Conservation (phyloP, 2,797 vertebrate genomes). For the Hydrocynus forskahlii region DNA sequence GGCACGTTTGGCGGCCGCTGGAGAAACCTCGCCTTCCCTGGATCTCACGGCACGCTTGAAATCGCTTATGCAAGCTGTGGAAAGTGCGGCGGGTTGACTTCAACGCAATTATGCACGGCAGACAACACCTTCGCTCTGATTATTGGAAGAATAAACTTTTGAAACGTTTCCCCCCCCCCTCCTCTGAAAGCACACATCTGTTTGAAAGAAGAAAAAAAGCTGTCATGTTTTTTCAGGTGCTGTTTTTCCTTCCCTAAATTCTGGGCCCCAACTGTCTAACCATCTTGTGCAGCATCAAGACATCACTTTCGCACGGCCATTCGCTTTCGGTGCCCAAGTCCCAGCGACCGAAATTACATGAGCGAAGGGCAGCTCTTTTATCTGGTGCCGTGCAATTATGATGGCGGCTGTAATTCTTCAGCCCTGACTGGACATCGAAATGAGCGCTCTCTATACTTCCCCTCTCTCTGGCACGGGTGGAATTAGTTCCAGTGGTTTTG, state of each 20-base stretch:
- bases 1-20: constrained; percentile 56
- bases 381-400: constrained; percentile 28
- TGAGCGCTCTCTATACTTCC: constrained; percentile 26
- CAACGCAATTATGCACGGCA: constrained; percentile 45
- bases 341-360: constrained; percentile 23
- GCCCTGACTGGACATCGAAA: constrained; percentile 35
- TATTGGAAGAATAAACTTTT: constrained; percentile 43
- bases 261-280: constrained; percentile 16
- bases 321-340: constrained; percentile 10
- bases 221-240: constrained; percentile 51
- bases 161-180: constrained; percentile 17
- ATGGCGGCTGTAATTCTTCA: constrained; percentile 9
- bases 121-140: constrained; percentile 46
- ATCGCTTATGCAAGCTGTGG: constrained; percentile 60
- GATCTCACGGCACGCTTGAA: constrained; percentile 55
- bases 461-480: constrained; percentile 21
- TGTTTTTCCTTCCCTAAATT: constrained; percentile 29
- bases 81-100: constrained; percentile 63
- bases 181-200: constrained; percentile 42
- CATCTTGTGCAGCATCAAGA: constrained; percentile 6
- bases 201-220: constrained; percentile 19
- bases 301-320: constrained; percentile 6
- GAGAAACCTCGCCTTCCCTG: constrained; percentile 62
- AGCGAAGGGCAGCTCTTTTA: constrained; percentile 13
- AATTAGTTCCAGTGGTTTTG: constrained; percentile 40